Evolutionary conservation across 2,888 invertebrate species (phyloP).

Genomic region (Melangyna quadrimaculata): DNA sequence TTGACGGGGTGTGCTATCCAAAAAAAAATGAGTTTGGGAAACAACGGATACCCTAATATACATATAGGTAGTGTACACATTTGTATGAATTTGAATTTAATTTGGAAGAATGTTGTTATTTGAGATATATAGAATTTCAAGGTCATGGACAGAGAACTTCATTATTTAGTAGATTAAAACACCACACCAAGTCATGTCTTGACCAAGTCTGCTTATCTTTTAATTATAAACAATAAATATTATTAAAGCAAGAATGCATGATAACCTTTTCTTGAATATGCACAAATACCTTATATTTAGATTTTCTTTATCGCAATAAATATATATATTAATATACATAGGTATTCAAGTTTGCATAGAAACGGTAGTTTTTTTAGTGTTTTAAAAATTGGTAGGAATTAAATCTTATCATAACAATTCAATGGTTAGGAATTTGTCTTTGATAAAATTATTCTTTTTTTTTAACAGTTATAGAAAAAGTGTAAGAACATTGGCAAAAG

Average conservation of each 20-base stretch:
- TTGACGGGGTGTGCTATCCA: too few relatives aligned
- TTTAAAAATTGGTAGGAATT: background rate
- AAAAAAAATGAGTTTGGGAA: too few relatives aligned
- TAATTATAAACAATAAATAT: conserved; percentile 10
- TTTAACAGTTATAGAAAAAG: too few relatives aligned
- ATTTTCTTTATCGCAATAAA: conserved; percentile 47
- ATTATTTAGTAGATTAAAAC: background rate
- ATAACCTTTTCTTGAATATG: conserved; percentile 64
- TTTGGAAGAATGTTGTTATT: background rate
- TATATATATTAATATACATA: background rate
- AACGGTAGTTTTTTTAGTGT: conserved; percentile 44
- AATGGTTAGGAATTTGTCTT: too few relatives aligned
- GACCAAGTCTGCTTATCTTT: conserved; percentile 41
- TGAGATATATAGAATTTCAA: background rate
- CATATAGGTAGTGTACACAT: too few relatives aligned
- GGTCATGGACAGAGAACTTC: conserved; percentile 28
- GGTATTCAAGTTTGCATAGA: conserved; percentile 28
- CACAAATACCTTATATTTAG: conserved; percentile 48
- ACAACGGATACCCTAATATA: too few relatives aligned
- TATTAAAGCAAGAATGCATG: conserved; percentile 38
- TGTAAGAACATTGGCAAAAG: too few relatives aligned
- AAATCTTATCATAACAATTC: too few relatives aligned
- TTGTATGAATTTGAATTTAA: too few relatives aligned
- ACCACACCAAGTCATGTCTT: conserved; percentile 39
- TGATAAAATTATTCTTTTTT: too few relatives aligned